phyloP scores from a whole-genome alignment of 2,888 invertebrate genomes.

The Troilus luridus region DNA sequence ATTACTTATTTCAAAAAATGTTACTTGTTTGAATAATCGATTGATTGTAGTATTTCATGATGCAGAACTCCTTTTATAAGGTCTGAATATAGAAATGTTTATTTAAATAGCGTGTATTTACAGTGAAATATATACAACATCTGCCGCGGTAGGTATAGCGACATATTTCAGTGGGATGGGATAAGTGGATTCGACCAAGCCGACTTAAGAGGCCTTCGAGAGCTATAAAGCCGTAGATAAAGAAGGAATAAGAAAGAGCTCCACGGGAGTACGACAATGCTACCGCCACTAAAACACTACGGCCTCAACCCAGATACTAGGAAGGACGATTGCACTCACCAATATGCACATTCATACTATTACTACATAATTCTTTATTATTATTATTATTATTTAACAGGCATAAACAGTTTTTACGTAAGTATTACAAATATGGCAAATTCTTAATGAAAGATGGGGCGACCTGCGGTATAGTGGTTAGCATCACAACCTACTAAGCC shows the following conservation, averaged over 20 bases:
- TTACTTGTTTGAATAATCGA: too few relatives aligned
- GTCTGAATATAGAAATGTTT: too few relatives aligned
- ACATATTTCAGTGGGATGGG: neutral
- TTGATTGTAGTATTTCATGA: too few relatives aligned
- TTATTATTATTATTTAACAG: neutral
- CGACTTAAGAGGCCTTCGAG: neutral
- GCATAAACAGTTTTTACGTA: neutral
- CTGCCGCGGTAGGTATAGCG: neutral
- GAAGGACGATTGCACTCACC: constrained; percentile 6
- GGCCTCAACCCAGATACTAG: neutral
- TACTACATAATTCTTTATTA: neutral
- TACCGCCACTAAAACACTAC: neutral
- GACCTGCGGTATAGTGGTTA: too few relatives aligned
- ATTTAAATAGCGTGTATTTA: too few relatives aligned
- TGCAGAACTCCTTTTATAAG: too few relatives aligned
- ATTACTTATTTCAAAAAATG: too few relatives aligned
- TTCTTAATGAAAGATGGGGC: too few relatives aligned
- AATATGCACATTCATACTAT: neutral
- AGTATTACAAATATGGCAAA: neutral
- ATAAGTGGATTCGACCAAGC: neutral
- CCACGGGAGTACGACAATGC: neutral
- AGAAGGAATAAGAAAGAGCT: constrained; percentile 4
- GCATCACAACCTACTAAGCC: too few relatives aligned
- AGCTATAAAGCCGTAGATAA: constrained; percentile 25
- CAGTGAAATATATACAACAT: neutral